A percentile compares a stretch with the other conserved stretches of the same genome.
phyloP scores from a whole-genome alignment of 2,113 vertebrate species.

The Corythaeola cristata region DNA sequence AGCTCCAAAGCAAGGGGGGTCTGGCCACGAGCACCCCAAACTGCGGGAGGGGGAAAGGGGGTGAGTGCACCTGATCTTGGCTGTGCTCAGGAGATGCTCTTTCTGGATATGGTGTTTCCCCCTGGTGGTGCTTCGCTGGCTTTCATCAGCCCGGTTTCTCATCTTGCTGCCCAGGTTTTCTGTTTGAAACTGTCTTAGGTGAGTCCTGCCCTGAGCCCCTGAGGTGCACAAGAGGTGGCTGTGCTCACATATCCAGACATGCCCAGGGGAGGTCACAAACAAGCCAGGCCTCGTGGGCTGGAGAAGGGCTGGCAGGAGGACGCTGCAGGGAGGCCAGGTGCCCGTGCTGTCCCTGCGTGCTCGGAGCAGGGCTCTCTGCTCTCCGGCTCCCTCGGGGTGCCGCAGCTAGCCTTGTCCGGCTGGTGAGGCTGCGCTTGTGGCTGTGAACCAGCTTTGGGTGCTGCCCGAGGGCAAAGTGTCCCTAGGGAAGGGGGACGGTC shows the following conservation, averaged over 20 bases:
- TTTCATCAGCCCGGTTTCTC: neutral
- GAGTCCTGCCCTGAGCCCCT: neutral
- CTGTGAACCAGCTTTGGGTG: neutral
- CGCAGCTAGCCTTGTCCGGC: neutral
- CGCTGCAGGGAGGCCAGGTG: neutral
- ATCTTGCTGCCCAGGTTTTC: neutral
- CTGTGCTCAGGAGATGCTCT: neutral
- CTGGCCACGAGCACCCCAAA: neutral
- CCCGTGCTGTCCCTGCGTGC: neutral
- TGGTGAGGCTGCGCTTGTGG: too few species aligned
- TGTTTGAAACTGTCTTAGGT: neutral
- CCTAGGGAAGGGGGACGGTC: neutral
- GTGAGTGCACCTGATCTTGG: neutral
- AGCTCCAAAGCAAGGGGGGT: neutral
- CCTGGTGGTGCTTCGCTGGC: neutral
- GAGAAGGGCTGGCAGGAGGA: neutral
- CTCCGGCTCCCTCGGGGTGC: neutral
- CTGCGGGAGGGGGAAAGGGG: neutral
- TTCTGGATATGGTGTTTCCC: neutral
- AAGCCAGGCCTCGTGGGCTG: neutral
- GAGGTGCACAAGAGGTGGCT: neutral
- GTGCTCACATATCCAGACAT: rapidly evolving
- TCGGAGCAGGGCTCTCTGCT: rapidly evolving
- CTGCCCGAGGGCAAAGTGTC: neutral
- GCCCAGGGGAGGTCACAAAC: neutral